phyloP scores from a whole-genome alignment of 2,113 vertebrate genomes.

The Holacanthus passer region DNA sequence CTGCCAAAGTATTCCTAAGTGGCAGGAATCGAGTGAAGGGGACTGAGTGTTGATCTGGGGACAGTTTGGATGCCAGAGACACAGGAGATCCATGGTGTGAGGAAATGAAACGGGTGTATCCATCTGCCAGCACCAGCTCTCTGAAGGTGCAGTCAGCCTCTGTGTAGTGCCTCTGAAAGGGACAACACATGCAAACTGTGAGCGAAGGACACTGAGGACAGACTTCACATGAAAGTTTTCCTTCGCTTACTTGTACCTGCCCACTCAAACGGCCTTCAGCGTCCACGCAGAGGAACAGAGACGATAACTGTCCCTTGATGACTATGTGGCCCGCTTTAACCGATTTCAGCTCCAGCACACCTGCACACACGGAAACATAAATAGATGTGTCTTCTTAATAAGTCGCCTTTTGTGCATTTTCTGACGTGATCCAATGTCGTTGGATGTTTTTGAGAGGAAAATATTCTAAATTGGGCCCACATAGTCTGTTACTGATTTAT shows the following conservation, averaged over 20 bases:
- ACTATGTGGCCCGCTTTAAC: conserved; percentile 72
- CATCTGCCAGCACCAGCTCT: conserved; percentile 79
- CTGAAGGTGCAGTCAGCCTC: conserved; percentile 81
- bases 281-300: conserved; percentile 81
- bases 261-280: conserved; percentile 73
- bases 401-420: not conserved
- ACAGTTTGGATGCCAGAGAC: conserved; percentile 73
- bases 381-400: not conserved
- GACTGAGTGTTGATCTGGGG: conserved; percentile 42
- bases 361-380: conserved; percentile 61
- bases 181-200: not conserved
- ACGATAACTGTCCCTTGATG: conserved; percentile 74
- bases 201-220: not conserved
- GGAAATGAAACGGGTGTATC: conserved; percentile 81
- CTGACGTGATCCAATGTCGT: not conserved
- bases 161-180: conserved; percentile 63
- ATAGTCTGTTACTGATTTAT: not conserved
- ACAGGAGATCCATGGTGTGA: conserved; percentile 67
- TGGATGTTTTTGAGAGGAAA: not conserved
- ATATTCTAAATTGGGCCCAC: not conserved
- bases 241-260: conserved; percentile 68
- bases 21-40: conserved; percentile 81
- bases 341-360: conserved; percentile 81
- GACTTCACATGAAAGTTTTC: not conserved
- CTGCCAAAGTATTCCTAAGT: conserved; percentile 55